These are phyloP conservation scores for Ceyx melanurus DNA, from an alignment of 2,113 vertebrate species.

Conservation along the genomic window DNA sequence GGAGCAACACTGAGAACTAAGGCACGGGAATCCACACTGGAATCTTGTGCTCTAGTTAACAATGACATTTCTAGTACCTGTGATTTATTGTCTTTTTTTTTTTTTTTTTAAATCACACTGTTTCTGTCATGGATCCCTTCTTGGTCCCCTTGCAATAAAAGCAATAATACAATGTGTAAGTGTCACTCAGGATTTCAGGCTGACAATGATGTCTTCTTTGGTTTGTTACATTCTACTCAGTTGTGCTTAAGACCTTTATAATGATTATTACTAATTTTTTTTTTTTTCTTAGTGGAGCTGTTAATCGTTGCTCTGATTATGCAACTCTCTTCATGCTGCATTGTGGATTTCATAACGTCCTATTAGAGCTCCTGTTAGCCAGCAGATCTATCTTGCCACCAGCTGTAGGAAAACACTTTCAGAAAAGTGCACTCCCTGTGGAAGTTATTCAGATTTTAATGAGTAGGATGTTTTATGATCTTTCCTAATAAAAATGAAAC, in stretches of 20 bases:
- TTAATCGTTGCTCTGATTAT: conserved; percentile 27
- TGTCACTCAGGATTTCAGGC: not conserved
- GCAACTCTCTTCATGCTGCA: conserved; percentile 8
- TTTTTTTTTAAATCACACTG: not conserved
- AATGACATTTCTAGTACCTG: not conserved
- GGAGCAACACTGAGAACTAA: not conserved
- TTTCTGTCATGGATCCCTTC: not conserved
- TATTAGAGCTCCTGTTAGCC: conserved; percentile 48
- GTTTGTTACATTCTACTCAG: not conserved
- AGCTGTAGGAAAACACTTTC: conserved; percentile 42
- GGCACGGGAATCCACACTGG: rapidly evolving
- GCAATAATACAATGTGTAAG: not conserved
- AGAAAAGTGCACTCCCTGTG: conserved; percentile 42
- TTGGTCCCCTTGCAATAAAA: not conserved
- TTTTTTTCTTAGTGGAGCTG: not conserved
- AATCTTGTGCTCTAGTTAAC: not conserved
- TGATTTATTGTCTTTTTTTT: not conserved
- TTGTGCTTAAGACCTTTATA: not conserved
- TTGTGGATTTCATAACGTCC: conserved; percentile 43
- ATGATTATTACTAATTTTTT: not conserved
- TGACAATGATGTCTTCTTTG: not conserved
- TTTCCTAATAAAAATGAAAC: conserved; percentile 47
- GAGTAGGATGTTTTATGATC: conserved; percentile 40
- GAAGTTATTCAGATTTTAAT: conserved; percentile 56
- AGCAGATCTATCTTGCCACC: conserved; percentile 32